Evolutionary conservation across 2,797 vertebrate species (phyloP).

Genomic region (Hemitrygon akajei): DNA sequence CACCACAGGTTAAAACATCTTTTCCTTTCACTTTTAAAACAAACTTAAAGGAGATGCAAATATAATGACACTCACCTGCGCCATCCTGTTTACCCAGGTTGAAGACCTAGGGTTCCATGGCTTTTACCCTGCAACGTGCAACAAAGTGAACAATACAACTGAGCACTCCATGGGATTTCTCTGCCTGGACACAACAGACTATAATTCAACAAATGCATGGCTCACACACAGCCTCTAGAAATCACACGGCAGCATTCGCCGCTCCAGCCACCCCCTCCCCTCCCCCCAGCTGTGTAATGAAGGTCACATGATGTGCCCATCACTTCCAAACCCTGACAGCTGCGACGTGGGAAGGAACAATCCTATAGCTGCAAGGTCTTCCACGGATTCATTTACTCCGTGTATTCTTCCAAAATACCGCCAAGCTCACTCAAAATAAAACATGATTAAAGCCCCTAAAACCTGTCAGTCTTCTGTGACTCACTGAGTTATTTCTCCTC

Average conservation of each 20-base stretch:
- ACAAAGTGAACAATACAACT: conserved; percentile 8
- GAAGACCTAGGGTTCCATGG: not conserved
- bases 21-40: not conserved
- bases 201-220: conserved; percentile 19
- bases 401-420: not conserved
- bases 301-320: conserved; percentile 31
- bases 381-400: not conserved
- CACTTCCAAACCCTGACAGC: conserved; percentile 35
- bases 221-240: conserved; percentile 10
- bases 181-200: not conserved
- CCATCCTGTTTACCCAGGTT: conserved; percentile 26
- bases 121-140: not conserved
- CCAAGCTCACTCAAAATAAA: not conserved
- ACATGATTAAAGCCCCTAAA: not conserved
- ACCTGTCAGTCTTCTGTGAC: not conserved
- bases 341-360: conserved; percentile 14
- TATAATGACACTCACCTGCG: conserved; percentile 26
- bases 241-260: conserved; percentile 25
- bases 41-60: not conserved
- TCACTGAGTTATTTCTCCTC: not conserved
- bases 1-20: not conserved
- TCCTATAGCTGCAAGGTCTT: not conserved
- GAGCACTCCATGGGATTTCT: not conserved
- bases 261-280: conserved; percentile 12
- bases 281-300: conserved; percentile 24